Conservation (phyloP, 2,113 vertebrate genomes). For the Syngnathus floridae region DNA sequence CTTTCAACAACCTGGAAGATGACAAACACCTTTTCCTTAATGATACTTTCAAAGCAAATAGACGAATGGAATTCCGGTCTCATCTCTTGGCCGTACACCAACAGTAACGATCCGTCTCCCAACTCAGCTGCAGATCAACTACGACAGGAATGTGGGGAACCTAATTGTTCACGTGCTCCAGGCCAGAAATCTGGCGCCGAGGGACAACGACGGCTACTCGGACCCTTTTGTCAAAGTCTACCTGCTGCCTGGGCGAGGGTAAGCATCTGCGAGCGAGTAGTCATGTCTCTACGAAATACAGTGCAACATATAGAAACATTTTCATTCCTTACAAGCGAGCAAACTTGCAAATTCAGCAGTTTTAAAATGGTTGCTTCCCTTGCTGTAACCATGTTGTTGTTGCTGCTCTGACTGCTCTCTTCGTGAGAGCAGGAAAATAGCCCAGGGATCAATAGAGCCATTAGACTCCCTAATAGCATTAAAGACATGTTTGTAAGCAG, state of each 20-base stretch:
- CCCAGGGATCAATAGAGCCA: conserved; percentile 59
- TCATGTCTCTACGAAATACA: conserved; percentile 30
- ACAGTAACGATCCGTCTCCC: not conserved
- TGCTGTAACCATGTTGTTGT: not conserved
- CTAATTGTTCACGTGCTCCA: conserved; percentile 96
- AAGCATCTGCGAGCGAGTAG: conserved; percentile 55
- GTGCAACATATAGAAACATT: not conserved
- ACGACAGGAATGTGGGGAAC: conserved; percentile 93
- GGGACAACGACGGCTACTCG: conserved; percentile 95
- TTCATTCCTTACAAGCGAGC: not conserved
- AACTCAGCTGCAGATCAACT: conserved; percentile 92
- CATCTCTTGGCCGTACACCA: too few relatives aligned
- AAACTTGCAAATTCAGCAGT: not conserved
- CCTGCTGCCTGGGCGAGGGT: conserved; percentile 97
- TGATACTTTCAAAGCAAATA: too few relatives aligned
- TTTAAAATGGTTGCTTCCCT: not conserved
- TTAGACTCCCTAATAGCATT: conserved; percentile 64
- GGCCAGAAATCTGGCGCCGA: conserved; percentile 88
- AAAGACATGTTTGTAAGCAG: conserved; percentile 14
- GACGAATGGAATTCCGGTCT: too few relatives aligned
- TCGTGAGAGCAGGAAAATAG: conserved; percentile 40
- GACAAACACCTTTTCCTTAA: not conserved
- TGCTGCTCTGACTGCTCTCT: conserved; percentile 8
- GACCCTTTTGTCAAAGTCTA: conserved; percentile 99
- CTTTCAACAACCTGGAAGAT: too few relatives aligned